Percentiles rank a stretch among this genome's conserved stretches.
phyloP scores from a whole-genome alignment of 2,888 invertebrate species.

The Ecliptopera silaceata region DNA sequence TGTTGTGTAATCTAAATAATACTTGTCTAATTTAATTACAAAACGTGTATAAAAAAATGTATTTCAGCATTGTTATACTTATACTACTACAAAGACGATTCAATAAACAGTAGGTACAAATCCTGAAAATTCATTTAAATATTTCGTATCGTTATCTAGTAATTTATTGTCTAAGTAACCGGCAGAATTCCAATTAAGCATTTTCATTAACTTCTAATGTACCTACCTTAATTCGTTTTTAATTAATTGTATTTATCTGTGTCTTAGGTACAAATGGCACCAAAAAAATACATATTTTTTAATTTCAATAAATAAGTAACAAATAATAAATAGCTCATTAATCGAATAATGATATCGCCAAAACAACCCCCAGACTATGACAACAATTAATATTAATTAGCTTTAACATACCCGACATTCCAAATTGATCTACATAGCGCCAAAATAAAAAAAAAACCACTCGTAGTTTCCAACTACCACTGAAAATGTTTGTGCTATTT shows the following conservation, averaged over 20 bases:
- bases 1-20: no score
- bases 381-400: conserved; percentile 19
- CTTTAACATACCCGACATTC: conserved; percentile 20
- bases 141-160: conserved; percentile 3
- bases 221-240: no score
- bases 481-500: conserved; percentile 36
- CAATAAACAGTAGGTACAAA: no score
- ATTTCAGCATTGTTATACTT: no score
- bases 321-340: no score
- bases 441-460: conserved; percentile 23
- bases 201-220: no score
- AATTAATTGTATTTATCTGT: no score
- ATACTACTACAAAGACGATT: not conserved
- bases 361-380: conserved; percentile 7
- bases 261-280: no score
- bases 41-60: no score
- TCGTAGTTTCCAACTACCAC: conserved; percentile 32
- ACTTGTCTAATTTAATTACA: no score
- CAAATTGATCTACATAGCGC: conserved; percentile 13
- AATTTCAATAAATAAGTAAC: no score
- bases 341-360: conserved; percentile 22
- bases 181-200: not conserved
- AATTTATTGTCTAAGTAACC: conserved; percentile 1
- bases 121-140: not conserved
- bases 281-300: no score